These are phyloP conservation scores for Schrankia costaestrigalis DNA, from an alignment of 2,888 invertebrate genomes.

Conservation along the genomic window DNA sequence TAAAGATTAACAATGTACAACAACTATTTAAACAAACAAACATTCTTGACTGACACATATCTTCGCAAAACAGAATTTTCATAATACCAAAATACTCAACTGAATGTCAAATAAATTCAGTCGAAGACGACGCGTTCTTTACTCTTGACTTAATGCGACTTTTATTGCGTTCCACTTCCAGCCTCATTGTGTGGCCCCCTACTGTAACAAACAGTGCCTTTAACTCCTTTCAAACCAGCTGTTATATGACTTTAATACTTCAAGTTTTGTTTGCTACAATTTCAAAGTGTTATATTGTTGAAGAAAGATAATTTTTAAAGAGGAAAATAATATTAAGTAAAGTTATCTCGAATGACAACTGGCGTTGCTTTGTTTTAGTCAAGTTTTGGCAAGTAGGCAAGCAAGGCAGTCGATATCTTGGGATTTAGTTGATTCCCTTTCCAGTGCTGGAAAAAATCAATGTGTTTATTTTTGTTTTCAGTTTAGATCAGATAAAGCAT, in stretches of 20 bases:
- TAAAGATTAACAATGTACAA: no score
- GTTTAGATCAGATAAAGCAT: no score
- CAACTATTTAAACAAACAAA: no score
- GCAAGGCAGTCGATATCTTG: no score
- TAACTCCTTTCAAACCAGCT: constrained; percentile 33
- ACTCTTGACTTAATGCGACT: constrained; percentile 74
- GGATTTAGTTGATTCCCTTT: no score
- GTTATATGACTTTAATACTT: constrained; percentile 39
- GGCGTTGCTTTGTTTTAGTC: no score
- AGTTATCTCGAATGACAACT: no score
- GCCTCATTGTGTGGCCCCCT: constrained; percentile 55
- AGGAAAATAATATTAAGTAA: background rate
- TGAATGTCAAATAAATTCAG: constrained; percentile 49
- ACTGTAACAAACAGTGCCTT: constrained; percentile 46
- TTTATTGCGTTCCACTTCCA: constrained; percentile 67
- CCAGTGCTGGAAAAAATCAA: no score
- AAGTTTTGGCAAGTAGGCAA: no score
- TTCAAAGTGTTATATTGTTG: constrained; percentile 7
- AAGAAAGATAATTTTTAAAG: constrained; percentile 7
- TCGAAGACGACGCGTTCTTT: constrained; percentile 43
- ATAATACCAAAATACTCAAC: constrained; percentile 11
- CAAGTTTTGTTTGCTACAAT: no score
- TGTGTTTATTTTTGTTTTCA: no score
- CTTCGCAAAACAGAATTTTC: background rate
- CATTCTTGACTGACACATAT: constrained; percentile 1